Evolutionary conservation across 2,113 vertebrate genomes (phyloP), one percentile per base, ranked within the genome.

Genomic region (Phalacrocorax carbo): DNA sequence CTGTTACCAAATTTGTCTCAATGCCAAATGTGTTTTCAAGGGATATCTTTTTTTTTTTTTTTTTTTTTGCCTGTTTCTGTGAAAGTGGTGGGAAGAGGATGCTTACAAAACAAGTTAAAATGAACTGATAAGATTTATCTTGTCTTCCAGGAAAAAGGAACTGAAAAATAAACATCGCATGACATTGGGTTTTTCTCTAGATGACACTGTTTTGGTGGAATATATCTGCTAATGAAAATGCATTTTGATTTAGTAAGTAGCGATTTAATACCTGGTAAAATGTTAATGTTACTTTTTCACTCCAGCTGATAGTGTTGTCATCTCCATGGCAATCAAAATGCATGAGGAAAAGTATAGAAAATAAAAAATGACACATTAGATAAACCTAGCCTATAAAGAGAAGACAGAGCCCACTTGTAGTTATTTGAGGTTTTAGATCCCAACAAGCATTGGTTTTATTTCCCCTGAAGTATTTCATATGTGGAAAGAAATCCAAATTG

Each of bases 161-260:
- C 20, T 46, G 3, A 23, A 68, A 73, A 90, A 65, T 65, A 61
- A 55, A 32, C 13, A 15, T 15, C 25, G 25, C 13, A 49, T 44
- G 10, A 72, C 30, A 55, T 22, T 58, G 11, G 13, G 8, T 13
- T 57, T 94, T 83, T 94, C 44, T 51, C 42, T 86, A 66, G 82
- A 79, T 58, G 5, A 12, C 10, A 49, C 2, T 34, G 32, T 52
- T 92, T 96, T 94, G 48, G 14, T 69, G 79, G 94, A 91, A 93
- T 49, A 20, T 65, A 32, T 82, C n/a, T 94, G 22, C 26, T 88
- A 81, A 83, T 87, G 69, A 95, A 76, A 88, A 70, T 66, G 27
- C 16, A 72, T 94, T 97, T 97, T 88, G n/a, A 90, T 84, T 93
- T 95, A 71, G 11, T 72, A 81, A 61, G 70, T 58, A 75, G 15